Evolutionary conservation across 2,113 vertebrate species (phyloP).

Genomic region (Lampris megalopsis): DNA sequence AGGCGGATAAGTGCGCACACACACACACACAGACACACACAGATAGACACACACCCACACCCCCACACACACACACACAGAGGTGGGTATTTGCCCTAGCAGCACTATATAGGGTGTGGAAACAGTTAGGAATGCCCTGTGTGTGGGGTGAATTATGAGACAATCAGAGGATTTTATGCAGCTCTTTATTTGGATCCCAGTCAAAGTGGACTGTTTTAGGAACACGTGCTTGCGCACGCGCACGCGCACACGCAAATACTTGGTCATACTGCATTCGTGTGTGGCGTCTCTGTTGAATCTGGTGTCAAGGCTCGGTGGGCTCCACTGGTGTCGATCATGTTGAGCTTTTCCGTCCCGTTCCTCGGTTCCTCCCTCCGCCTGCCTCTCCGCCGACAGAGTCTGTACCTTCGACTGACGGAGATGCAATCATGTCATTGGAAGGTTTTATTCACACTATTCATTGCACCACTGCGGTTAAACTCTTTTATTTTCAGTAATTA

Average conservation of each 20-base stretch:
- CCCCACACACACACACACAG: neutral
- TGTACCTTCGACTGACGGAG: slow-evolving; percentile 56
- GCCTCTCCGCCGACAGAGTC: slow-evolving; percentile 36
- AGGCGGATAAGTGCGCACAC: neutral
- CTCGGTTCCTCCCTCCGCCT: slow-evolving; percentile 52
- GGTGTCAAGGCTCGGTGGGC: neutral
- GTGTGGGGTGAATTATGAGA: slow-evolving; percentile 14
- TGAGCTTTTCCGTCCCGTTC: slow-evolving; percentile 68
- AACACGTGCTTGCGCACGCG: neutral
- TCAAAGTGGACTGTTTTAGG: neutral
- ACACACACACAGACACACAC: neutral
- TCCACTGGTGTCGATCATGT: slow-evolving; percentile 57
- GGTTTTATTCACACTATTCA: neutral
- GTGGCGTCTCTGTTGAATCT: slow-evolving; percentile 37
- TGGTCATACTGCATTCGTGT: slow-evolving; percentile 55
- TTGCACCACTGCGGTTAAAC: no score
- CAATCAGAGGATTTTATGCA: neutral
- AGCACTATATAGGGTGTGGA: slow-evolving; percentile 25
- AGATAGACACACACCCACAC: no score
- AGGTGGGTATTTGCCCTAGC: neutral
- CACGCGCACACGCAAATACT: neutral
- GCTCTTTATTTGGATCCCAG: neutral
- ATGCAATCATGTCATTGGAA: neutral
- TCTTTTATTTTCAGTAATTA: no score
- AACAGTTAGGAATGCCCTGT: slow-evolving; percentile 6